Evolutionary conservation across 2,888 invertebrate genomes (phyloP).

Genomic region (Drosophila sordidapex): DNA sequence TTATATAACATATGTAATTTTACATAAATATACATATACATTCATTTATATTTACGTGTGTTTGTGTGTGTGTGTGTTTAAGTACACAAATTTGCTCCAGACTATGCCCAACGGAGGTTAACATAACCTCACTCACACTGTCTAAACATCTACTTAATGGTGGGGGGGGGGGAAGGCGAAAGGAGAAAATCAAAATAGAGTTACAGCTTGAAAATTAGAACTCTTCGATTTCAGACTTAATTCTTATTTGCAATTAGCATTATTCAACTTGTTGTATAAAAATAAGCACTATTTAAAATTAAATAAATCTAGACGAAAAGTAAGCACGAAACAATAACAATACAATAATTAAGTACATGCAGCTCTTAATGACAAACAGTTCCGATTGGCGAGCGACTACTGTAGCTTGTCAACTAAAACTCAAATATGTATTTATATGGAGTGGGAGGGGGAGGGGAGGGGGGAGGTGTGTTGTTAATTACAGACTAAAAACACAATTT

Average conservation of each 20-base stretch:
- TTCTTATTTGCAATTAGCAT: conserved; percentile 1
- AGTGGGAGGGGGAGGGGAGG: too few relatives aligned
- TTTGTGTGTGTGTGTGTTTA: conserved; percentile 5
- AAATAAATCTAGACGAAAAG: background rate
- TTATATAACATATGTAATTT: conserved; percentile 47
- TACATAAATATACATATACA: conserved; percentile 9
- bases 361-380: background rate
- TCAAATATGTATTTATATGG: background rate
- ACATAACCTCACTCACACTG: conserved; percentile 73
- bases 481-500: conserved; percentile 28
- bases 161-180: background rate
- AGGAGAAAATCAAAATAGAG: background rate
- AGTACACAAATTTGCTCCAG: conserved; percentile 28
- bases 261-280: conserved; percentile 1
- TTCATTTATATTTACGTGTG: background rate
- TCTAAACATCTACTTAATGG: conserved; percentile 13
- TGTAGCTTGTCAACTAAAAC: conserved; percentile 6
- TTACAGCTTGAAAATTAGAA: background rate
- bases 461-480: background rate
- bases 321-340: background rate
- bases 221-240: conserved; percentile 1
- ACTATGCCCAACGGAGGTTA: conserved; percentile 52
- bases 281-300: background rate
- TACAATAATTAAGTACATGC: background rate
- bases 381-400: background rate